Evolutionary conservation across 2,113 vertebrate species (phyloP).

Genomic region (Arizona elegans): DNA sequence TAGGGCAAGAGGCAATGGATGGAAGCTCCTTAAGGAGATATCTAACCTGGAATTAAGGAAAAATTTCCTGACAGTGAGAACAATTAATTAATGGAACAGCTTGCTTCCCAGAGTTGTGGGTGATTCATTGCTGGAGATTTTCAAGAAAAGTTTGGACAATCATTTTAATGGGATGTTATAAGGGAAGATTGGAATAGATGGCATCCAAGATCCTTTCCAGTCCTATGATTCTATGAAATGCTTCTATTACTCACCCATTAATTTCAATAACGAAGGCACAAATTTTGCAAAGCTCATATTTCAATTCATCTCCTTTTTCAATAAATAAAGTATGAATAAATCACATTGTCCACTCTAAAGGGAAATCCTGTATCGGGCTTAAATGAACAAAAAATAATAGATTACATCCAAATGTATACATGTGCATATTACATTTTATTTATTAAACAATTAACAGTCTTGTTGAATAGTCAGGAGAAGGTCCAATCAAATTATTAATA

Average conservation of each 20-base stretch:
- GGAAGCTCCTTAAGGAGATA: too few species aligned
- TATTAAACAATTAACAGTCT: constrained; percentile 28
- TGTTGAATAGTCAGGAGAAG: constrained; percentile 42
- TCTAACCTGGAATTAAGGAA: too few species aligned
- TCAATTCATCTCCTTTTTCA: background rate
- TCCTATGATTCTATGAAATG: background rate
- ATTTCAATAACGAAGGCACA: background rate
- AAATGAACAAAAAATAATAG: background rate
- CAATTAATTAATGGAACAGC: too few species aligned
- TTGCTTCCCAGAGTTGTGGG: too few species aligned
- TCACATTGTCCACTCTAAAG: background rate
- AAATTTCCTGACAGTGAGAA: too few species aligned
- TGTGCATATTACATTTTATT: background rate
- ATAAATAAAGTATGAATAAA: background rate
- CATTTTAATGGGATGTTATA: too few species aligned
- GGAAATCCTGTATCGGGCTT: background rate
- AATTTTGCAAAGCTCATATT: background rate
- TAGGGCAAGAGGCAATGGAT: too few species aligned
- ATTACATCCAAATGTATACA: background rate
- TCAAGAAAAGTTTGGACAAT: too few species aligned
- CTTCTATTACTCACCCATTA: background rate
- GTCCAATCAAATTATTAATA: constrained; percentile 11
- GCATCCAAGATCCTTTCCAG: too few species aligned
- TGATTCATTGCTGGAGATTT: too few species aligned
- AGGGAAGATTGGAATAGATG: too few species aligned